phyloP scores from a whole-genome alignment of 2,113 vertebrate genomes.

The Thalassoma bifasciatum region DNA sequence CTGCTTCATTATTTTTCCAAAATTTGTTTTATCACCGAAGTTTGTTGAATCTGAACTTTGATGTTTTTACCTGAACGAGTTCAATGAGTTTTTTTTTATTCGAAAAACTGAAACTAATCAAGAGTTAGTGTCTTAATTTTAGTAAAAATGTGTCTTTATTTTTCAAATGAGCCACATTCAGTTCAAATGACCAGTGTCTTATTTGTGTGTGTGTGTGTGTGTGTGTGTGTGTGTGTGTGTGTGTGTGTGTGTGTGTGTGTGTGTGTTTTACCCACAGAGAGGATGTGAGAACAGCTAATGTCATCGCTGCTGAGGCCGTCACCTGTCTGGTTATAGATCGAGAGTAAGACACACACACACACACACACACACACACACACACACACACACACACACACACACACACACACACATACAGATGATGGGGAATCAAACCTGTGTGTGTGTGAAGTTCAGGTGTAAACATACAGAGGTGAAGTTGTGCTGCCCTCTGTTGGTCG shows the following conservation, averaged over 20 bases:
- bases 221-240: constrained; percentile 2
- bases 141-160: too few relatives aligned
- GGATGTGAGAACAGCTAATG: constrained; percentile 94
- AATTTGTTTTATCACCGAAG: too few relatives aligned
- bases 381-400: constrained; percentile 60
- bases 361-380: background rate
- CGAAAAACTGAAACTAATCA: too few relatives aligned
- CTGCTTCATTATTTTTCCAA: too few relatives aligned
- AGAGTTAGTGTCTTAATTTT: too few relatives aligned
- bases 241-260: constrained; percentile 50
- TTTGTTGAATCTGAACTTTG: too few relatives aligned
- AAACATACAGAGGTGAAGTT: background rate
- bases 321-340: constrained; percentile 97
- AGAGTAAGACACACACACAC: constrained; percentile 89
- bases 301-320: constrained; percentile 93
- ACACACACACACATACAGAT: background rate
- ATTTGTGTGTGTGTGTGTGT: background rate
- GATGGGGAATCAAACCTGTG: too few relatives aligned
- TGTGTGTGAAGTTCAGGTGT: too few relatives aligned
- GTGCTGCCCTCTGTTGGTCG: constrained; percentile 59
- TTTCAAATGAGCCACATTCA: too few relatives aligned
- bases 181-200: too few relatives aligned
- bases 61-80: too few relatives aligned
- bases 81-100: too few relatives aligned
- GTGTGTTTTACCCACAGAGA: constrained; percentile 91